Base-by-base conservation (phyloP, 2,113 vertebrate species). In the Pipra filicauda region DNA sequence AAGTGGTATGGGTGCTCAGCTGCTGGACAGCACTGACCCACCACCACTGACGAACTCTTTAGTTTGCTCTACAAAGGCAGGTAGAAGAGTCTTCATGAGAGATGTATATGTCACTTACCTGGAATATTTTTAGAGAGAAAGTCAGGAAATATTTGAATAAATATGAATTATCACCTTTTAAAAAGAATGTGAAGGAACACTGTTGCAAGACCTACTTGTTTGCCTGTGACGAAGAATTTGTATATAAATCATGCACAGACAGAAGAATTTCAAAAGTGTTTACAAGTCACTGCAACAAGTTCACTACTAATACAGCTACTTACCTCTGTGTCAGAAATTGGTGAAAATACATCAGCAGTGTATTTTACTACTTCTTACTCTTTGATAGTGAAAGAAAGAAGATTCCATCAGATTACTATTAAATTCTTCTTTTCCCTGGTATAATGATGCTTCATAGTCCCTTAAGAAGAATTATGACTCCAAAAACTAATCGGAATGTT, bases 281-380 rank as follows among this genome's bases (percentile, higher is more conserved):
- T 90, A 20, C 16, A 46, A 41, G 20, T 65, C 9, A 27, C 26
- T 66, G 23, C 3, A 15, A 62, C 14, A 73, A 78, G 31, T 8
- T 30, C 57, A 19, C 26, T 70, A 16, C 6, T 67, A 9, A 5
- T 33, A 28, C 3, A 54, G 18, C 11, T 75, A 22, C 0, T 0
- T 31, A 12, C 2, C 2, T 73, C 22, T 57, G 13, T 71, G 43
- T 55, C 8, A 30, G 73, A 66, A 54, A 51, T 6, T 62, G 9
- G 6, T 79, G 30, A 89, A 91, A 88, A 75, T 43, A 59, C 4
- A n/a, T 58, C 16, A 52, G 11, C 11, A 48, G 26, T 27, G 12
- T 39, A 46, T 80, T 93, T 74, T 80, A n/a, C 16, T 41, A 4
- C 6, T 24, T 46, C 15, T 66, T 67, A 13, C 7, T 52, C 1